phyloP scores from a whole-genome alignment of 1,140 invertebrate genomes.

The Drosophila pachea region DNA sequence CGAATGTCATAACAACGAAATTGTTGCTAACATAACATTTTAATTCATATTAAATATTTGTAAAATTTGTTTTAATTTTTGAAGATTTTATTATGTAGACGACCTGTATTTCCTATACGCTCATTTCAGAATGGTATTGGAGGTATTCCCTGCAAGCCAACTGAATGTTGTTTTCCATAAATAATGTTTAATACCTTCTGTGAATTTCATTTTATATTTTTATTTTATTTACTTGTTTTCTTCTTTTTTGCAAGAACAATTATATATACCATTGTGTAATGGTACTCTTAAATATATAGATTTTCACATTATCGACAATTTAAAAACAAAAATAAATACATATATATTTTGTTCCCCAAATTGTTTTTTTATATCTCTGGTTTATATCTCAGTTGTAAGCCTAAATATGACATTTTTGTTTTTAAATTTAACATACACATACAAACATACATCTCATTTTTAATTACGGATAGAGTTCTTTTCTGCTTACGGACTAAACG shows the following conservation, averaged over 20 bases:
- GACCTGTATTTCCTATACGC: no score
- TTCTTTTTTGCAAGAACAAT: conserved; percentile 45
- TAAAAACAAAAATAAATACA: conserved; percentile 63
- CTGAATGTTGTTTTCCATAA: background rate
- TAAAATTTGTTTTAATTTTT: background rate
- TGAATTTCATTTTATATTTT: conserved; percentile 36
- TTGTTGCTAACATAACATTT: background rate
- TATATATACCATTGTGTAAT: conserved; percentile 33
- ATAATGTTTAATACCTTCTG: conserved; percentile 10
- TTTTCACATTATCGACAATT: conserved; percentile 59
- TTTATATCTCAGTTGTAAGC: conserved; percentile 60
- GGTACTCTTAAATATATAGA: conserved; percentile 27
- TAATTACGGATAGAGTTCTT: conserved; percentile 57
- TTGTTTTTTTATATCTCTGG: conserved; percentile 43
- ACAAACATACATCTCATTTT: conserved; percentile 21
- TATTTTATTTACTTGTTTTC: conserved; percentile 1
- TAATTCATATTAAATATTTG: background rate
- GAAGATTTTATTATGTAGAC: background rate
- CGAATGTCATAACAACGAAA: no score
- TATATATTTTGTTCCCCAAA: conserved; percentile 71
- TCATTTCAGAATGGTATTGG: no score
- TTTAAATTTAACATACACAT: conserved; percentile 54
- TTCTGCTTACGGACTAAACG: conserved; percentile 52
- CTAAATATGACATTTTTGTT: conserved; percentile 69
- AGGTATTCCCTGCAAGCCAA: no score